Base-by-base conservation (phyloP, 2,888 invertebrate genomes). In the Spisula solida region DNA sequence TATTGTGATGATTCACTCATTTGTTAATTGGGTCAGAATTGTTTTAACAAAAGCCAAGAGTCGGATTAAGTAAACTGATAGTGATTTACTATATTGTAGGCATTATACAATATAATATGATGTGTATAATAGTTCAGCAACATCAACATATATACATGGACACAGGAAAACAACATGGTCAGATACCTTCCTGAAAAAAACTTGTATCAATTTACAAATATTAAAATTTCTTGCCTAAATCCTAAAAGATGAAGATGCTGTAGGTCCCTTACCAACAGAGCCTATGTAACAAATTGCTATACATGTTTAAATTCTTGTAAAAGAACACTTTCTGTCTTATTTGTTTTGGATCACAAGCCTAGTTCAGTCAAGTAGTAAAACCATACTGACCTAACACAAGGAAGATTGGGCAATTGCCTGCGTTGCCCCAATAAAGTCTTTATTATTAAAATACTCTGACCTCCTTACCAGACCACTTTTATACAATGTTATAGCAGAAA, bases 91-190 rank as follows among this genome's bases (percentile, higher is more conserved):
- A 75, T 14, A 75, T 75, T 75, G 75, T 75, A 25, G n/a, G 75
- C 18, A 31, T 75, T 31, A 75, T 75, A 31, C 31, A 31, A 75
- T 31, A n/a, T n/a, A n/a, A n/a, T n/a, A n/a, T n/a, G n/a, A n/a
- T n/a, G n/a, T n/a, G 75, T 34, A 75, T 2, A 25, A 75, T 70
- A 5, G 70, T 25, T 31, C 29, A 75, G 25, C 34, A 75, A 75
- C 16, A 75, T 14, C 29, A 34, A 83, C 48, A 83, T 41, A 83
- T 16, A 51, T 83, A 83, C 83, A 66, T 16, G n/a, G 31, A 82
- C 55, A 18, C 16, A 14, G 20, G 14, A 25, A 25, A 18, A 31
- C n/a, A 51, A 81, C 25, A 20, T 48, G 25, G 14, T 47, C 47
- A 47, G 80, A 80, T 4, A 31, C 18, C 75, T 75, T 75, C 75